These are phyloP conservation scores for Cyclopterus lumpus DNA, from an alignment of 2,797 vertebrate species.

Conservation along the genomic window DNA sequence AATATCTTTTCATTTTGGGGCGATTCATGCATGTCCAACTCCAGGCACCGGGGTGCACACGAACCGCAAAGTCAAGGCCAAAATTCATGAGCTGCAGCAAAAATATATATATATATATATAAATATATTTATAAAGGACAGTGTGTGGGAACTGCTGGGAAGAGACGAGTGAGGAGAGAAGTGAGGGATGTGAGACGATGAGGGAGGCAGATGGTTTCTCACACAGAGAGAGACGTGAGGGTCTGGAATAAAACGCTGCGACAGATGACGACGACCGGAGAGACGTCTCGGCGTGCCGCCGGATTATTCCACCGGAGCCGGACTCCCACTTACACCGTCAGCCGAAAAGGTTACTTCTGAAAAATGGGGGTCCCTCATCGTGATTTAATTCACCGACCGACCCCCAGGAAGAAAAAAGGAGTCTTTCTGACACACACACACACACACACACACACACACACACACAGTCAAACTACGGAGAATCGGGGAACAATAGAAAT, in stretches of 20 bases:
- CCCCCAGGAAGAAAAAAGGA: constrained; percentile 70
- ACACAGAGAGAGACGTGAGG: constrained; percentile 60
- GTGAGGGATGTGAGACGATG: constrained; percentile 58
- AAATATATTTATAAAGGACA: constrained; percentile 54
- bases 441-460: constrained; percentile 18
- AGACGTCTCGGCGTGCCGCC: constrained; percentile 70
- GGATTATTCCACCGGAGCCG: constrained; percentile 67
- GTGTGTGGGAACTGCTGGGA: constrained; percentile 72
- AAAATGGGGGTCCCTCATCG: constrained; percentile 74
- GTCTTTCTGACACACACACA: constrained; percentile 45
- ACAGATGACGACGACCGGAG: constrained; percentile 77
- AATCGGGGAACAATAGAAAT: constrained; percentile 70
- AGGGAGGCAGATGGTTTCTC: constrained; percentile 78
- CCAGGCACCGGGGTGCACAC: constrained; percentile 34
- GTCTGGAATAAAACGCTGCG: constrained; percentile 56
- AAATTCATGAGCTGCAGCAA: constrained; percentile 66
- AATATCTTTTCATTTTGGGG: constrained; percentile 49
- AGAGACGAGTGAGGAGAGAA: constrained; percentile 66
- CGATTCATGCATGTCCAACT: constrained; percentile 42
- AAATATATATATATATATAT: constrained; percentile 20
- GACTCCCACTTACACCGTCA: constrained; percentile 82
- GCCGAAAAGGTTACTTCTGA: constrained; percentile 83
- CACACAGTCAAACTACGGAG: constrained; percentile 45
- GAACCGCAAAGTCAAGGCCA: constrained; percentile 40
- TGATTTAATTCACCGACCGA: constrained; percentile 83